Percentiles rank a stretch among this genome's conserved stretches.
Evolutionary conservation across 2,888 invertebrate genomes (phyloP).

Genomic region (Craniophora ligustri): DNA sequence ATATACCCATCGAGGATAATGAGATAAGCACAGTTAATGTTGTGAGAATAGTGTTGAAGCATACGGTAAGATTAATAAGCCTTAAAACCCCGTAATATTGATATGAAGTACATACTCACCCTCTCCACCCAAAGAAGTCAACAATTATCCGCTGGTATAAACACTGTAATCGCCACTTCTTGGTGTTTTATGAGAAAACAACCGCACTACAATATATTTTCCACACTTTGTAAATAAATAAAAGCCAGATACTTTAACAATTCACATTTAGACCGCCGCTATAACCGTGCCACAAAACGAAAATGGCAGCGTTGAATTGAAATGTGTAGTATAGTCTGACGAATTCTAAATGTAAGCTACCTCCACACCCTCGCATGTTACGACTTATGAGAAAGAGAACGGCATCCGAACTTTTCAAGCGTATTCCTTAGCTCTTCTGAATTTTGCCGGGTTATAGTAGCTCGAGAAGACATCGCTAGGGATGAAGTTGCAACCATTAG

Average conservation of each 20-base stretch:
- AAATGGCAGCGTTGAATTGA: slow-evolving; percentile 86
- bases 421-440: slow-evolving; percentile 25
- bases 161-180: slow-evolving; percentile 64
- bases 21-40: slow-evolving; percentile 11
- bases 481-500: slow-evolving; percentile 30
- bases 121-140: slow-evolving; percentile 81
- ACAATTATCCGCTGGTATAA: slow-evolving; percentile 69
- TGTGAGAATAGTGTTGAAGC: slow-evolving; percentile 17
- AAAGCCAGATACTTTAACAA: slow-evolving; percentile 65
- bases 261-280: slow-evolving; percentile 79
- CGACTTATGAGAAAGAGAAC: slow-evolving; percentile 9
- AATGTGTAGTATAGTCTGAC: slow-evolving; percentile 60
- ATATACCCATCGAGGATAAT: slow-evolving; percentile 7
- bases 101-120: slow-evolving; percentile 79
- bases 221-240: slow-evolving; percentile 67
- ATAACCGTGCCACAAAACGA: slow-evolving; percentile 86
- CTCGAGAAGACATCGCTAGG: slow-evolving; percentile 35
- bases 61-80: slow-evolving; percentile 47
- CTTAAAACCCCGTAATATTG: slow-evolving; percentile 69
- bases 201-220: slow-evolving; percentile 65
- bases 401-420: slow-evolving; percentile 6
- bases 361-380: slow-evolving; percentile 49
- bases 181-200: slow-evolving; percentile 60
- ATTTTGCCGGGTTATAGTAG: slow-evolving; percentile 53
- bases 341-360: slow-evolving; percentile 43